A percentile compares a stretch with the other conserved stretches of the same genome.
phyloP scores from a whole-genome alignment of 2,888 invertebrate species.

The Sussaba pulchella region DNA sequence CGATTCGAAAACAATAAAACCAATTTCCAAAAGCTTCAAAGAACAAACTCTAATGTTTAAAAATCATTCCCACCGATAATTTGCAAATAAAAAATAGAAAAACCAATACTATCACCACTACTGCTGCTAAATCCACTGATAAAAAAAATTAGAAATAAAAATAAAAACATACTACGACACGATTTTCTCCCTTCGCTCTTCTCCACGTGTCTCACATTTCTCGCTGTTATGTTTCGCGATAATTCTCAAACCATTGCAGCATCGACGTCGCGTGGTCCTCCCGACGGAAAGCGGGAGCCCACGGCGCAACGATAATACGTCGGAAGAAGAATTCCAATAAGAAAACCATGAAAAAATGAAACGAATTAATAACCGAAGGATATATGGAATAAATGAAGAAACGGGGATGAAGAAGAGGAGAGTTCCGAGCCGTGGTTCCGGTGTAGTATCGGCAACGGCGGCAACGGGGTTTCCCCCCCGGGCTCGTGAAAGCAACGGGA shows the following conservation, averaged over 20 bases:
- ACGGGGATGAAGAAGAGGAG: slow-evolving; percentile 44
- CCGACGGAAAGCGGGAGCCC: slow-evolving; percentile 30
- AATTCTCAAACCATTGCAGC: slow-evolving; percentile 23
- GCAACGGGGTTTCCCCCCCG: slow-evolving; percentile 38
- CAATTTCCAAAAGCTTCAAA: too few relatives aligned
- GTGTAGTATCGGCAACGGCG: slow-evolving; percentile 34
- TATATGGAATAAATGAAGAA: slow-evolving; percentile 33
- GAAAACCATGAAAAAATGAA: background rate
- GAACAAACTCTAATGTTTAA: too few relatives aligned
- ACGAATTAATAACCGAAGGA: too few relatives aligned
- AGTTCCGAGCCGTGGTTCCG: slow-evolving; percentile 40
- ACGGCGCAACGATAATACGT: slow-evolving; percentile 45
- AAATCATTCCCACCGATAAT: too few relatives aligned
- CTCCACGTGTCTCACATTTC: slow-evolving; percentile 12
- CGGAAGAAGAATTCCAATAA: slow-evolving; percentile 15
- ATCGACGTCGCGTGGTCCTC: slow-evolving; percentile 22
- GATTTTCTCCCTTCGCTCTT: too few relatives aligned
- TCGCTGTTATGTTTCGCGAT: slow-evolving; percentile 35
- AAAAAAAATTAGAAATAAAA: too few relatives aligned
- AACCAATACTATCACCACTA: too few relatives aligned
- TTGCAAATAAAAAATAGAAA: too few relatives aligned
- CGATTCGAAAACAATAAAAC: too few relatives aligned
- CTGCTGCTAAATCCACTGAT: too few relatives aligned
- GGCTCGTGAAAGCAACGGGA: slow-evolving; percentile 19
- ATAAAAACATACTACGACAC: too few relatives aligned